A percentile compares a stretch with the other conserved stretches of the same genome.
Conservation (phyloP, 2,888 invertebrate species). For the Escarpia spicata region DNA sequence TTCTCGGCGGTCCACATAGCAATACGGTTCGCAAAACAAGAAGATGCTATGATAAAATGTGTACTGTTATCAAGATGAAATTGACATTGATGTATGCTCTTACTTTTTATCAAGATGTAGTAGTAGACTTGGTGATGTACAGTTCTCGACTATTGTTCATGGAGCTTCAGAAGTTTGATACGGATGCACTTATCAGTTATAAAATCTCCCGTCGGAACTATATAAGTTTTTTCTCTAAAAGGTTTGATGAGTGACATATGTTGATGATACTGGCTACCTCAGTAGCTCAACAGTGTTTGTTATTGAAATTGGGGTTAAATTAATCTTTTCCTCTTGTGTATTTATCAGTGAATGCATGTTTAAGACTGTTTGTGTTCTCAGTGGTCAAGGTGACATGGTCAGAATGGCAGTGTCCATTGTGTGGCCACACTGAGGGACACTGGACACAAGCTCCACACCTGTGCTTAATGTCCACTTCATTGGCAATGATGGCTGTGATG, state of each 20-base stretch:
- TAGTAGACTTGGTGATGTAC: neutral
- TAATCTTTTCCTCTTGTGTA: neutral
- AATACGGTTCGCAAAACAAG: neutral
- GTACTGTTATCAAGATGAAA: neutral
- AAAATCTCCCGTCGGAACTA: neutral
- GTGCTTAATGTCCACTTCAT: slow-evolving; percentile 1
- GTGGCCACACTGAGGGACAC: neutral
- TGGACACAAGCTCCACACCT: neutral
- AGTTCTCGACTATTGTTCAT: neutral
- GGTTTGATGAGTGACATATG: neutral
- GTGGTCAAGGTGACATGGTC: neutral
- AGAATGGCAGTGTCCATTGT: neutral
- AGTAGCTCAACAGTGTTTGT: neutral
- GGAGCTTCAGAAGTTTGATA: neutral
- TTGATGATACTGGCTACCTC: neutral
- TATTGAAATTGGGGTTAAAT: neutral
- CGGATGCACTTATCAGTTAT: neutral
- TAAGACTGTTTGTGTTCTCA: neutral
- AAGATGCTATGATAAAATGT: neutral
- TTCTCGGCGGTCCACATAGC: neutral
- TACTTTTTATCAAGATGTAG: neutral
- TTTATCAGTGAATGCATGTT: neutral
- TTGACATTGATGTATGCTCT: neutral
- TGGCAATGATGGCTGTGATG: neutral
- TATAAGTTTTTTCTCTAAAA: neutral